Percentiles rank a stretch among this genome's conserved stretches.
These are phyloP conservation scores for Bruchidius siliquastri DNA, from an alignment of 2,888 invertebrate species.

Conservation along the genomic window DNA sequence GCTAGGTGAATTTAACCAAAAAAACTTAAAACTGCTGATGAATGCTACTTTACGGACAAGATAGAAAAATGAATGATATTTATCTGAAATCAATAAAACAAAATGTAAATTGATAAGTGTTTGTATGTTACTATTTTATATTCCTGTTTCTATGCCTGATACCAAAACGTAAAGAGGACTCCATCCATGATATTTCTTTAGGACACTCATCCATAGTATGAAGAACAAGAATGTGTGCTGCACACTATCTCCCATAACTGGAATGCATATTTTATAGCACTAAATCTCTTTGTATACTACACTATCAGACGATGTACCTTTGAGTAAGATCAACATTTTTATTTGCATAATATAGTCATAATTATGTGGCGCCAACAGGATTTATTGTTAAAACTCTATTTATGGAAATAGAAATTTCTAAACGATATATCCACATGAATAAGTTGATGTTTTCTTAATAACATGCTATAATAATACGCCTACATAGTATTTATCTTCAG, in stretches of 20 bases:
- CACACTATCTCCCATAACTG: neutral
- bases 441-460: neutral
- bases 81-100: too few species aligned
- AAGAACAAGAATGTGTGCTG: too few species aligned
- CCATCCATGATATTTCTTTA: too few species aligned
- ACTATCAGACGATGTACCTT: neutral
- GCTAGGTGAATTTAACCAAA: too few species aligned
- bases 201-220: too few species aligned
- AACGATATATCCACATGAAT: neutral
- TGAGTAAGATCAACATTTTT: neutral
- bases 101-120: too few species aligned
- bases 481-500: neutral
- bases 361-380: neutral
- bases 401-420: neutral
- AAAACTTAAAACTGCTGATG: too few species aligned
- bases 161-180: too few species aligned
- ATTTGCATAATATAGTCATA: neutral
- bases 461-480: neutral
- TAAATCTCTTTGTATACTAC: neutral
- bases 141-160: too few species aligned
- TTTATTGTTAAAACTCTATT: neutral
- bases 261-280: neutral
- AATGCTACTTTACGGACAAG: too few species aligned
- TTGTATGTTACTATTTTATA: too few species aligned
- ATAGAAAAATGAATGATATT: too few species aligned